Conservation (phyloP, 1,140 invertebrate species). For the Tenebrio molitor region DNA sequence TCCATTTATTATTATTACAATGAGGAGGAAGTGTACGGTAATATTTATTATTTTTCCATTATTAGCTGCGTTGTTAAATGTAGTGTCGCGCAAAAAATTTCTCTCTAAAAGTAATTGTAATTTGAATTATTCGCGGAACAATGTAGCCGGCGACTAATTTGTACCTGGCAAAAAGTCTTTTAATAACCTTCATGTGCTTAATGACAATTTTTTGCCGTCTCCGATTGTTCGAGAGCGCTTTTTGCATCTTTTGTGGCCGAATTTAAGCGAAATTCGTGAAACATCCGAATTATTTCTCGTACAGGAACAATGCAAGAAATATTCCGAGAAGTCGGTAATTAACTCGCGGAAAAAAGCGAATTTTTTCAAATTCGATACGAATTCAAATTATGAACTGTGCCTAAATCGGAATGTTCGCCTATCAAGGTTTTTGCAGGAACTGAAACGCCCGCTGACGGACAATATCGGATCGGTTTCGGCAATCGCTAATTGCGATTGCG, state of each 20-base stretch:
- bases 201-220: constrained; percentile 38
- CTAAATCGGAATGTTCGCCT: constrained; percentile 9
- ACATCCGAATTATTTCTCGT: background rate
- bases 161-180: constrained; percentile 40
- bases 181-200: constrained; percentile 46
- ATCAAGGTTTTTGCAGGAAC: constrained; percentile 33
- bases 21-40: constrained; percentile 31
- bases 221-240: constrained; percentile 26
- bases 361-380: constrained; percentile 20
- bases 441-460: too few relatives aligned
- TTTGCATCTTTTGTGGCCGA: background rate
- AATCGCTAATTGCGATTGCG: too few relatives aligned
- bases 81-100: constrained; percentile 17
- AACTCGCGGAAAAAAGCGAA: background rate
- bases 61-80: background rate
- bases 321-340: constrained; percentile 26
- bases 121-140: constrained; percentile 37
- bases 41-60: constrained; percentile 39
- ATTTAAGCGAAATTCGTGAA: background rate
- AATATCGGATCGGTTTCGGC: too few relatives aligned
- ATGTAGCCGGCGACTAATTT: constrained; percentile 42
- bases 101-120: constrained; percentile 29
- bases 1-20: too few relatives aligned
- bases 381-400: constrained; percentile 16
- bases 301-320: constrained; percentile 8